phyloP scores from a whole-genome alignment of 2,113 vertebrate species.

The Bujurquina vittata region DNA sequence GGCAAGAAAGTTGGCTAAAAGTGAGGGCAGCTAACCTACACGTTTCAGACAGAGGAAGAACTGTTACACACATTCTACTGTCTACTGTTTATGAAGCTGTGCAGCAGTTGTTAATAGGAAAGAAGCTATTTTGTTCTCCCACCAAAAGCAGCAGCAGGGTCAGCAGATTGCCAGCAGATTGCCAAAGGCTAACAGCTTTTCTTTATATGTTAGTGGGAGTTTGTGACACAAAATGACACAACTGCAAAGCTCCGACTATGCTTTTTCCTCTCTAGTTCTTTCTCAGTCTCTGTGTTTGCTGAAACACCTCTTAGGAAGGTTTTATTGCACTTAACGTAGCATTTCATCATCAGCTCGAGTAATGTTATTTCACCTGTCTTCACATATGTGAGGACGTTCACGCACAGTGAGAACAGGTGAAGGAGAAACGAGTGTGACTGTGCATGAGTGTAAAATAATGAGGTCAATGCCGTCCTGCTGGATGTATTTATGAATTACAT shows the following conservation, averaged over 20 bases:
- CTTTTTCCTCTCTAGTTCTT: too few species aligned
- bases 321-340: neutral
- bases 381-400: neutral
- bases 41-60: too few species aligned
- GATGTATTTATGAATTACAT: neutral
- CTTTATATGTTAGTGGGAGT: neutral
- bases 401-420: neutral
- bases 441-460: neutral
- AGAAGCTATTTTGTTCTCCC: neutral
- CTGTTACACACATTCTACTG: too few species aligned
- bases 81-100: neutral
- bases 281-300: too few species aligned
- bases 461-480: neutral
- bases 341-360: neutral
- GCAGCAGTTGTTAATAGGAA: neutral
- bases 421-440: neutral
- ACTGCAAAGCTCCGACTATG: neutral
- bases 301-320: too few species aligned
- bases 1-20: too few species aligned
- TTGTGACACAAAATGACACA: neutral
- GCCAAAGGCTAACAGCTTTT: neutral
- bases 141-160: neutral
- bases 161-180: neutral
- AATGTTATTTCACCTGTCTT: neutral
- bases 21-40: too few species aligned